Evolutionary conservation across 2,888 invertebrate species (phyloP).

Genomic region (Plagodis dolabraria): DNA sequence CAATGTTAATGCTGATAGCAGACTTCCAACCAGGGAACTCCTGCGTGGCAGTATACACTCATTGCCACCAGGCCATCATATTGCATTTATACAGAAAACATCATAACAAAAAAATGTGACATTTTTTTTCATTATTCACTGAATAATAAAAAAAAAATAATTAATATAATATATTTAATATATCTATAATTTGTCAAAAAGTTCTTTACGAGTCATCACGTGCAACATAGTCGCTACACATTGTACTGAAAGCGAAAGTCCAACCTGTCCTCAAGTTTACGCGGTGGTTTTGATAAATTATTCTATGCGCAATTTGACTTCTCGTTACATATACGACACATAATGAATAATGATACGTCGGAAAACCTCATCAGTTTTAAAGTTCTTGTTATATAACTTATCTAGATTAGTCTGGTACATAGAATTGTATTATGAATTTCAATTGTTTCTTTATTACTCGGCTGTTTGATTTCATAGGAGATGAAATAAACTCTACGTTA

Average conservation of each 20-base stretch:
- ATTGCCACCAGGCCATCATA: too few species aligned
- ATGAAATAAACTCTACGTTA: too few species aligned
- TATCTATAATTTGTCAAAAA: conserved; percentile 13
- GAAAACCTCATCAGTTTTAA: conserved; percentile 21
- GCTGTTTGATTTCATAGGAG: too few species aligned
- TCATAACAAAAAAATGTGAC: background rate
- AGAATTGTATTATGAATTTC: too few species aligned
- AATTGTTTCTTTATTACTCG: too few species aligned
- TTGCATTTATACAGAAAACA: background rate
- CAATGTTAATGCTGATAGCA: too few species aligned
- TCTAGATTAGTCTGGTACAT: background rate
- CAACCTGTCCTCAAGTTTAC: conserved; percentile 1
- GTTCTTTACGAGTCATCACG: background rate
- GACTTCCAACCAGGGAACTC: too few species aligned
- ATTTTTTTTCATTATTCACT: background rate
- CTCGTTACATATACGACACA: conserved; percentile 11
- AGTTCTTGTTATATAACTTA: conserved; percentile 12
- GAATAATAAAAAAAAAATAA: too few species aligned
- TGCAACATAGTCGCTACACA: background rate
- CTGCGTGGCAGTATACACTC: background rate
- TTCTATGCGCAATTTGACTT: conserved; percentile 13
- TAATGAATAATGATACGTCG: conserved; percentile 17
- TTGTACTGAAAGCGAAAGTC: conserved; percentile 30
- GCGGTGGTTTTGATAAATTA: conserved; percentile 21
- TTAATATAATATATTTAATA: too few species aligned